A percentile compares a stretch with the other conserved stretches of the same genome.
These are phyloP conservation scores for Embiotoca jacksoni DNA, from an alignment of 2,113 vertebrate genomes.

Conservation along the genomic window DNA sequence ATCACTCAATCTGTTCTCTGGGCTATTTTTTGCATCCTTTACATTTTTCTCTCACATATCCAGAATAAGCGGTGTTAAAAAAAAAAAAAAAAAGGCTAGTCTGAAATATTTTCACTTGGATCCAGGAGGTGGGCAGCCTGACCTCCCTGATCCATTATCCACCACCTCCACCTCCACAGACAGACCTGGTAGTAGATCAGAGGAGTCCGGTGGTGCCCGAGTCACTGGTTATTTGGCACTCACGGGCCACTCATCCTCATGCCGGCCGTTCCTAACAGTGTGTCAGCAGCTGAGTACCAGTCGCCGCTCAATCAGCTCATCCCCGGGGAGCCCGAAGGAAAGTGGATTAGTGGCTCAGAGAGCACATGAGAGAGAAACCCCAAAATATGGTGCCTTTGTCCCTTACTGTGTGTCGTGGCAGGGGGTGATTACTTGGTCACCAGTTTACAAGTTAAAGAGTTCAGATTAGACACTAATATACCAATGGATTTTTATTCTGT, in stretches of 20 bases:
- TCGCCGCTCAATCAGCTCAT: constrained; percentile 54
- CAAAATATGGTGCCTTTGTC: constrained; percentile 41
- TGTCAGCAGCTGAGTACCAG: constrained; percentile 45
- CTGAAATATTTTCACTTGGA: constrained; percentile 17
- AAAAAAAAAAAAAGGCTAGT: neutral
- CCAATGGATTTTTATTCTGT: neutral
- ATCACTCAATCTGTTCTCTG: constrained; percentile 72
- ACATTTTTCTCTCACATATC: constrained; percentile 17
- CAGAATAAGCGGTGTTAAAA: neutral
- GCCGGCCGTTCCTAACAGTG: constrained; percentile 24
- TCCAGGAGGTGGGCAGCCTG: neutral
- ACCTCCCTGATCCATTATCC: constrained; percentile 5
- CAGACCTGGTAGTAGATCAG: constrained; percentile 59
- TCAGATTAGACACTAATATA: constrained; percentile 19
- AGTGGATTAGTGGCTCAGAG: constrained; percentile 69
- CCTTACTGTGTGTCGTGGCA: constrained; percentile 10
- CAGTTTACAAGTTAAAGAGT: constrained; percentile 45
- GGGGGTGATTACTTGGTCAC: constrained; percentile 58
- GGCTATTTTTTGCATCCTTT: constrained; percentile 66
- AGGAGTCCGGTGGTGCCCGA: constrained; percentile 27
- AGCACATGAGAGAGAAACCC: constrained; percentile 10
- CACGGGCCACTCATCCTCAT: constrained; percentile 20
- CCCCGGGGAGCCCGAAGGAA: constrained; percentile 53
- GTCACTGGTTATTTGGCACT: constrained; percentile 52
- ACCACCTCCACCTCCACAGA: constrained; percentile 33